Percentiles rank a stretch among this genome's conserved stretches.
Conservation (phyloP, 2,888 invertebrate genomes). For the Myopa tessellatipennis region DNA sequence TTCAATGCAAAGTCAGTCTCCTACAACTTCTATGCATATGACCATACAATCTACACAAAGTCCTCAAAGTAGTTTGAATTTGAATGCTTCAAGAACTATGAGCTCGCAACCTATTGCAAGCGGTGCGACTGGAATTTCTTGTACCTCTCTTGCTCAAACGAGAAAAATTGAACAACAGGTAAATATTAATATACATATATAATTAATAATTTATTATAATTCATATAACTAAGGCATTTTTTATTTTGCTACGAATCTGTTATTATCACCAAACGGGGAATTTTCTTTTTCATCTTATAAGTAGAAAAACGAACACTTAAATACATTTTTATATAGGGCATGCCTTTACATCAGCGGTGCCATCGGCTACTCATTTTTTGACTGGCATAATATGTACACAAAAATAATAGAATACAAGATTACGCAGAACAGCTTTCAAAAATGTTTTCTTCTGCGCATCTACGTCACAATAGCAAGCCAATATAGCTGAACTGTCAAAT, state of each 20-base stretch:
- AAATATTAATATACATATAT: conserved; percentile 33
- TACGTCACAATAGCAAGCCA: no score
- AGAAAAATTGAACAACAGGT: conserved; percentile 65
- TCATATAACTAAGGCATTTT: background rate
- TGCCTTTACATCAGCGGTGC: no score
- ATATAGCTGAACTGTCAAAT: no score
- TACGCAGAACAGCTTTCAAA: no score
- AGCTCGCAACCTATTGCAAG: conserved; percentile 64
- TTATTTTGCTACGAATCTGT: no score
- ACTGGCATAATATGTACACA: no score
- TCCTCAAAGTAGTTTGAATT: conserved; percentile 59
- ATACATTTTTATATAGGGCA: background rate
- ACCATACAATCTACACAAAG: conserved; percentile 74
- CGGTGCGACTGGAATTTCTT: conserved; percentile 50
- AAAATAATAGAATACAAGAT: no score
- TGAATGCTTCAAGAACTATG: conserved; percentile 53
- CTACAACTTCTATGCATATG: conserved; percentile 70
- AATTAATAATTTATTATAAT: background rate
- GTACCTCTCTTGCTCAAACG: conserved; percentile 46
- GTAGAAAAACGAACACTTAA: no score
- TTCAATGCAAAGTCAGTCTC: conserved; percentile 75
- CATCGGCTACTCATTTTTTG: no score
- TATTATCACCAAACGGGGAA: no score
- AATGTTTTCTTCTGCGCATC: no score
- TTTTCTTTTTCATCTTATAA: no score